A percentile compares a stretch with the other conserved stretches of the same genome.
Evolutionary conservation across 1,140 invertebrate genomes (phyloP).

Genomic region (Zaprionus lachaisei): DNA sequence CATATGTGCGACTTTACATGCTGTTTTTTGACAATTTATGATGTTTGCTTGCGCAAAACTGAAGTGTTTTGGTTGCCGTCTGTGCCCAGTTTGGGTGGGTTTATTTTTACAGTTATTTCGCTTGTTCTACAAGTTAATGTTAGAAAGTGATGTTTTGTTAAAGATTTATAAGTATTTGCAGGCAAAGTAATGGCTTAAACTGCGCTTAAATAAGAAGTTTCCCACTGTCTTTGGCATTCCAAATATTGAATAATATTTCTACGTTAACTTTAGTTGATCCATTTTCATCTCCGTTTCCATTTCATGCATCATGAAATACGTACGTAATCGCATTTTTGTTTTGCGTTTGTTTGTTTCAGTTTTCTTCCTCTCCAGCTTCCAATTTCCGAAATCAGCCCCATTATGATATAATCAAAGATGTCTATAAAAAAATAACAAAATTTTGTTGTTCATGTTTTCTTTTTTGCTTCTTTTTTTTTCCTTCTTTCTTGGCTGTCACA

Average conservation of each 20-base stretch:
- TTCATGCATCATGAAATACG: background rate
- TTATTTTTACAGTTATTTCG: constrained; percentile 4
- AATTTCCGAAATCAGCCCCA: constrained; percentile 28
- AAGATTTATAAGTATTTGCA: background rate
- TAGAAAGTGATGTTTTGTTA: background rate
- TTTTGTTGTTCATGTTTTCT: constrained; percentile 44
- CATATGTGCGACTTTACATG: constrained; percentile 21
- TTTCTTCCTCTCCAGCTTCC: background rate
- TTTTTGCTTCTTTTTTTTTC: constrained; percentile 14
- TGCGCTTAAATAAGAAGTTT: background rate
- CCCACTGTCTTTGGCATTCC: background rate
- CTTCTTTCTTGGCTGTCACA: constrained; percentile 38
- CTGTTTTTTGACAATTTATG: constrained; percentile 42
- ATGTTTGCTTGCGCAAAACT: constrained; percentile 40
- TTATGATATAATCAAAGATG: constrained; percentile 63
- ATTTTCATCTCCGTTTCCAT: constrained; percentile 5
- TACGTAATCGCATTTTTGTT: constrained; percentile 1
- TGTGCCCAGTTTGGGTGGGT: constrained; percentile 12
- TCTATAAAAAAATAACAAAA: constrained; percentile 39
- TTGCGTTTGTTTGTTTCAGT: background rate
- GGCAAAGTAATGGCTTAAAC: background rate
- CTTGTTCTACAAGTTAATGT: background rate
- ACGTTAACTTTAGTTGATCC: background rate
- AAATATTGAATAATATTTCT: background rate
- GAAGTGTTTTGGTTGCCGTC: constrained; percentile 44